These are phyloP conservation scores for Mormyrus lacerda DNA, from an alignment of 2,113 vertebrate genomes.

Conservation along the genomic window DNA sequence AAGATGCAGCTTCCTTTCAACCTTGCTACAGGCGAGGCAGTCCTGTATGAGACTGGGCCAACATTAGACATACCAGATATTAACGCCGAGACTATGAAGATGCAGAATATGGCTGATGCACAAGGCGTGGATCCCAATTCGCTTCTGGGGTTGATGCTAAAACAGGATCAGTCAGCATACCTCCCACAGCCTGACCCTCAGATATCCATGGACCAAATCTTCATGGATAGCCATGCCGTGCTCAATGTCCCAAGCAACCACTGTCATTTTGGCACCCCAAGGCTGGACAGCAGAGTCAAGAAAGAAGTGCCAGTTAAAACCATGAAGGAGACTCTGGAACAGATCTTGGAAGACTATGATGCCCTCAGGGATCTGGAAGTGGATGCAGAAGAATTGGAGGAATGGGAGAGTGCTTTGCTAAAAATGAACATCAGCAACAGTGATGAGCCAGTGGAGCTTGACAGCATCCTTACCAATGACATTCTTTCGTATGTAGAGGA, in stretches of 20 bases:
- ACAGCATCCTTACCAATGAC: constrained; percentile 36
- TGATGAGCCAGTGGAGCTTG: constrained; percentile 23
- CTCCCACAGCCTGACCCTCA: constrained; percentile 15
- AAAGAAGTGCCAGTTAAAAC: constrained; percentile 45
- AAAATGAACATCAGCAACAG: constrained; percentile 31
- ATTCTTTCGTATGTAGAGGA: constrained; percentile 45
- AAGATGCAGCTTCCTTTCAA: constrained; percentile 63
- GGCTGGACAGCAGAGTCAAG: neutral
- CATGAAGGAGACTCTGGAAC: constrained; percentile 48
- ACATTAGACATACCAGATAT: constrained; percentile 43
- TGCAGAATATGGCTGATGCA: constrained; percentile 24
- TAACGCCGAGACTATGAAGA: constrained; percentile 26
- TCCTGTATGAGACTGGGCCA: constrained; percentile 54
- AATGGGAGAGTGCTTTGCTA: constrained; percentile 55
- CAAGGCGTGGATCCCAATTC: constrained; percentile 37
- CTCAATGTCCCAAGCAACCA: constrained; percentile 39
- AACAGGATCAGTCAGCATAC: constrained; percentile 56
- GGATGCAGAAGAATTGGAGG: constrained; percentile 29
- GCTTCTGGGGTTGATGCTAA: constrained; percentile 59
- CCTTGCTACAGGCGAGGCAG: constrained; percentile 63
- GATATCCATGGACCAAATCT: constrained; percentile 52
- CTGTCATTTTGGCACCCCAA: constrained; percentile 22
- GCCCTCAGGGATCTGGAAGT: constrained; percentile 24
- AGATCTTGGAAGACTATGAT: constrained; percentile 23
- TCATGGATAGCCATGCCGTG: constrained; percentile 50